A percentile compares a stretch with the other conserved stretches of the same genome.
Conservation (phyloP, 2,888 invertebrate genomes). For the Syrista parreyssii region DNA sequence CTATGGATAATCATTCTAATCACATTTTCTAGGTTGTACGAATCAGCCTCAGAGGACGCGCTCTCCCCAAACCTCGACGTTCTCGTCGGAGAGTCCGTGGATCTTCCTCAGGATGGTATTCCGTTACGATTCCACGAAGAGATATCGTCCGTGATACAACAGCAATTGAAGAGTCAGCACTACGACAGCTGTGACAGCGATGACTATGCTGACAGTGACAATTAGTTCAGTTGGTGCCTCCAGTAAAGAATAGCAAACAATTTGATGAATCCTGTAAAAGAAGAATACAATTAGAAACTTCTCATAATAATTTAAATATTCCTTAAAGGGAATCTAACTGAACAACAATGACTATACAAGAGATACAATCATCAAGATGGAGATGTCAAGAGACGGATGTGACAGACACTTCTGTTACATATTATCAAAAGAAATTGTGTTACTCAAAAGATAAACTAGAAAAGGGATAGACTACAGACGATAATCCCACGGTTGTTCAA, state of each 20-base stretch:
- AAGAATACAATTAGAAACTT: background rate
- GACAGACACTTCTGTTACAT: too few species aligned
- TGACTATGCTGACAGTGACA: constrained; percentile 63
- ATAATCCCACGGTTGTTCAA: constrained; percentile 31
- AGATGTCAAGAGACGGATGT: background rate
- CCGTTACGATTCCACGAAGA: constrained; percentile 16
- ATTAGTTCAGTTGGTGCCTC: constrained; percentile 34
- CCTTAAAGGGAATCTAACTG: background rate
- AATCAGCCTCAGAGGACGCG: constrained; percentile 69
- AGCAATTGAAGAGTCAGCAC: constrained; percentile 44
- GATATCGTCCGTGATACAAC: constrained; percentile 16
- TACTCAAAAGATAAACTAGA: background rate
- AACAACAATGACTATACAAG: background rate
- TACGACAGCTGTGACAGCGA: constrained; percentile 63
- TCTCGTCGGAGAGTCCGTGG: constrained; percentile 58
- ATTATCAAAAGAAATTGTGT: background rate
- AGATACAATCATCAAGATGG: background rate
- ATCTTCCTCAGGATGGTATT: constrained; percentile 22
- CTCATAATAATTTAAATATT: background rate
- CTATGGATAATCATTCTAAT: background rate
- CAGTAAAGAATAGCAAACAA: background rate
- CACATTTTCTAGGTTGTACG: constrained; percentile 23
- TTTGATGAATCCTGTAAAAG: background rate
- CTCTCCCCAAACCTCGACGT: constrained; percentile 77
- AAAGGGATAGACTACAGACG: background rate